Base-by-base conservation (phyloP, 2,888 invertebrate species). In the Trichopoda pennipes region DNA sequence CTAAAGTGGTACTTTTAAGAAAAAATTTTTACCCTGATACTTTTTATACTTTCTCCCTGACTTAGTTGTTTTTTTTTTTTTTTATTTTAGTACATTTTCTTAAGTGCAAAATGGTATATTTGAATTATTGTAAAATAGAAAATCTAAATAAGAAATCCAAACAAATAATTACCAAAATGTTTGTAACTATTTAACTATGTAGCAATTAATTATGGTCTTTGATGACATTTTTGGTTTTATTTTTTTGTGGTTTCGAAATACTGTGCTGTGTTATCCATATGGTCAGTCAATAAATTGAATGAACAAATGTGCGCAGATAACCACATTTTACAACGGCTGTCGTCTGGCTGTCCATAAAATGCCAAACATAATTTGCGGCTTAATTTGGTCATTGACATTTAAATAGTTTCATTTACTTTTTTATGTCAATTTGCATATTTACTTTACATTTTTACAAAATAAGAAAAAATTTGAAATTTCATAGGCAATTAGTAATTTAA, bases 331-430 rank as follows among this genome's bases (percentile, higher is more conserved):
- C n/a, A 61, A 19, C 53, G 35, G 38, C 55, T 61, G 55, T 35
- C 17, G 56, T 61, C 60, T 61, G 68, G 12, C 28, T 28, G 17
- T n/a, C 28, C 76, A 76, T 61, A 44, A 69, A 69, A 69, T 69
- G 35, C 53, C 47, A 76, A 69, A 61, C 61, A 47, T 61, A 61
- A n/a, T 69, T 68, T 76, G 68, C 32, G 60, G 60, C 17, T 68
- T 42, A 32, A 53, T 61, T 61, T 55, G 61, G 76, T 17, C 76
- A 76, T 61, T 69, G 76, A 76, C 76, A 63, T 69, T 68, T 38
- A 66, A 76, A 68, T 60, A 63, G 47, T 77, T 58, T 63, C 35
- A 64, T 63, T 23, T 28, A 28, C 23, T n/a, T 66, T 38, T 60
- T 56, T 47, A 56, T 21, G 7, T 28, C 8, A 58, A 55, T 17